These are phyloP conservation scores for Rattus norvegicus DNA, from an alignment of 2,113 vertebrate species.

Conservation along the genomic window GRCr8 NC_086027.1:55490001-55490500, in stretches of 20 bases:
- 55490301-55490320: background rate
- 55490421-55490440: background rate
- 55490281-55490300: background rate
- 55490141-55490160: background rate
- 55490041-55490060: background rate
- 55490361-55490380: background rate
- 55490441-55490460: background rate
- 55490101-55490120: background rate
- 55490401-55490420: background rate
- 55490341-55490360: background rate
- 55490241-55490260: background rate
- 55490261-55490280: background rate
- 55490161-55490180: background rate
- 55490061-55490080: background rate
- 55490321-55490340: background rate
- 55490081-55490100: background rate
- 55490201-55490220: background rate
- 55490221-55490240: background rate
- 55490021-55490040: constrained; percentile 6
- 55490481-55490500: background rate
- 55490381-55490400: background rate
- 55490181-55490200: background rate
- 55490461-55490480: background rate
- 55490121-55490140: background rate
- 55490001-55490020: background rate